Evolutionary conservation across 2,113 vertebrate species (phyloP).

Genomic region (Alouatta palliata): DNA sequence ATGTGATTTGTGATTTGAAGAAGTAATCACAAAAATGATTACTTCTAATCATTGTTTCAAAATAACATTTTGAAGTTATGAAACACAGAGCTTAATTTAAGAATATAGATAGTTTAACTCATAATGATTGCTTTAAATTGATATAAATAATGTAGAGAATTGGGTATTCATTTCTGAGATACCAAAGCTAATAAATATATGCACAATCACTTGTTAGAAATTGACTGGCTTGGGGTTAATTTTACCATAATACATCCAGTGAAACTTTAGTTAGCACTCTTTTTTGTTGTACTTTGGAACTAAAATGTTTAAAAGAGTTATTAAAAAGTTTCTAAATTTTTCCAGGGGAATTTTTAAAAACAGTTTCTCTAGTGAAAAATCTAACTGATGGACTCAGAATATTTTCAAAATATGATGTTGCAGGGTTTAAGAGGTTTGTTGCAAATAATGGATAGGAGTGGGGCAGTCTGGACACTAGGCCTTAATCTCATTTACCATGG

Average conservation of each 20-base stretch:
- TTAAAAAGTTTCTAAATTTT: background rate
- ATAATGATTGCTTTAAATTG: slow-evolving; percentile 14
- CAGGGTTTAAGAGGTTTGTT: background rate
- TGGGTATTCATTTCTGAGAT: slow-evolving; percentile 14
- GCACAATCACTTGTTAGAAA: background rate
- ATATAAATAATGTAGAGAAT: background rate
- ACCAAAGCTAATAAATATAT: background rate
- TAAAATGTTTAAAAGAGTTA: background rate
- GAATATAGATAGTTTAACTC: slow-evolving; percentile 5
- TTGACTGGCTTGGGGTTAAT: background rate
- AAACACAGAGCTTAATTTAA: background rate
- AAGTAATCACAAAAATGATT: too few species aligned
- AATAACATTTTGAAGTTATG: background rate
- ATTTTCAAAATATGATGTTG: background rate
- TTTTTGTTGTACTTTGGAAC: background rate
- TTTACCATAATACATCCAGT: background rate
- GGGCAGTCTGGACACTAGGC: background rate
- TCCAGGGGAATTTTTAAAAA: background rate
- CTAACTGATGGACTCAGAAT: background rate
- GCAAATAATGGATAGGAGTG: background rate
- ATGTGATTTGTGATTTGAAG: too few species aligned
- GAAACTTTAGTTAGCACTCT: background rate
- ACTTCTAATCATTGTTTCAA: background rate
- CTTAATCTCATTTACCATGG: background rate
- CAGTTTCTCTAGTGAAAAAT: background rate